phyloP scores from a whole-genome alignment of 2,113 vertebrate genomes.

The Clarias batrachus region DNA sequence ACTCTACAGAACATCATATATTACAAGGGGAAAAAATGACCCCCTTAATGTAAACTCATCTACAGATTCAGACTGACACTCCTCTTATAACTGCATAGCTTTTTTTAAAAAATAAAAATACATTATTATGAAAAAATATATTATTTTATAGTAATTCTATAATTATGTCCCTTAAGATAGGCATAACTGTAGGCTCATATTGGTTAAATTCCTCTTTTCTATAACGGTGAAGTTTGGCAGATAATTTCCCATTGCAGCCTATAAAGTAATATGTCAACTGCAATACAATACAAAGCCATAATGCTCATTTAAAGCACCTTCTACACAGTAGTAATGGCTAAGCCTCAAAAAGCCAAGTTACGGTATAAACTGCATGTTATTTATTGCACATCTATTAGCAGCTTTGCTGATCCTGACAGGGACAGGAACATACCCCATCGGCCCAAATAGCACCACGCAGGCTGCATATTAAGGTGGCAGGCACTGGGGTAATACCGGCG shows the following conservation, averaged over 20 bases:
- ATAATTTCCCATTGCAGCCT: background rate
- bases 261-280: background rate
- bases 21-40: background rate
- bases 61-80: background rate
- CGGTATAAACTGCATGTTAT: constrained; percentile 3
- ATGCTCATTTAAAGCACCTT: constrained; percentile 20
- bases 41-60: background rate
- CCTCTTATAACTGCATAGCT: background rate
- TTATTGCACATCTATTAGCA: constrained; percentile 37
- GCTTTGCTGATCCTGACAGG: constrained; percentile 28
- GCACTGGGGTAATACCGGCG: constrained; percentile 47
- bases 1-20: background rate
- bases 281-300: background rate
- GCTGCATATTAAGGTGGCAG: constrained; percentile 34
- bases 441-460: constrained; percentile 24
- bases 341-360: constrained; percentile 27
- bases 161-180: background rate
- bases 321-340: background rate
- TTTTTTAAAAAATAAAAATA: background rate
- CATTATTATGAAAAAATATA: background rate
- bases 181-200: background rate
- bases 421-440: constrained; percentile 24
- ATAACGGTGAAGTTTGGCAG: background rate
- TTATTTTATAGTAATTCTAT: background rate
- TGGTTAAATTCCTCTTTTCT: constrained; percentile 3